Percentiles rank a stretch among this genome's conserved stretches.
These are phyloP conservation scores for Pteropus alecto DNA, from an alignment of 2,113 vertebrate species.

Conservation along the genomic window DNA sequence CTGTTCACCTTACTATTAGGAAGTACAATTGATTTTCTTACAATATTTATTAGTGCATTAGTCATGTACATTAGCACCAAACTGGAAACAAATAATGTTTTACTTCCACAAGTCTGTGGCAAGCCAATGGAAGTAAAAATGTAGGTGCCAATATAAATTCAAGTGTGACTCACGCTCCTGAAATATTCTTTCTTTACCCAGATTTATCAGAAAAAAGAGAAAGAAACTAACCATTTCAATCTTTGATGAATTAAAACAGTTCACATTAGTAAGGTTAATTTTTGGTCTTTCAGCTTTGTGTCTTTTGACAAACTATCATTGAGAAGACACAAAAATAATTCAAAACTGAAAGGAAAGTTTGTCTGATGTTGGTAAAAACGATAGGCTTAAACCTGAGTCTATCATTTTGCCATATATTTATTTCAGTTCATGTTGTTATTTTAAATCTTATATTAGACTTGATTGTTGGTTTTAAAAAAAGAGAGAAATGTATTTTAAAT, in stretches of 20 bases:
- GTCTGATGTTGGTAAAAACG: not conserved
- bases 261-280: not conserved
- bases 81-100: conserved; percentile 63
- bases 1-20: conserved; percentile 46
- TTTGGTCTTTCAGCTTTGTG: not conserved
- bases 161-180: conserved; percentile 38
- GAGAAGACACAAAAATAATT: not conserved
- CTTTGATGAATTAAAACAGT: not conserved
- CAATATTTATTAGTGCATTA: conserved; percentile 78
- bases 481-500: not conserved
- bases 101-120: conserved; percentile 28
- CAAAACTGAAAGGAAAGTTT: not conserved
- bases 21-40: conserved; percentile 74
- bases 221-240: not conserved
- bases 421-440: not conserved
- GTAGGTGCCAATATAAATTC: conserved; percentile 37
- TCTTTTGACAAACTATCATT: not conserved
- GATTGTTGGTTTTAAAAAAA: not conserved
- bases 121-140: conserved; percentile 40
- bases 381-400: not conserved
- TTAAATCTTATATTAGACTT: not conserved
- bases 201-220: conserved; percentile 30
- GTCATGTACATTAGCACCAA: conserved; percentile 66
- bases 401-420: not conserved
- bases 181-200: conserved; percentile 36